A percentile compares a stretch with the other conserved stretches of the same genome.
phyloP scores from a whole-genome alignment of 2,888 invertebrate genomes.

The Aphrophora alni region DNA sequence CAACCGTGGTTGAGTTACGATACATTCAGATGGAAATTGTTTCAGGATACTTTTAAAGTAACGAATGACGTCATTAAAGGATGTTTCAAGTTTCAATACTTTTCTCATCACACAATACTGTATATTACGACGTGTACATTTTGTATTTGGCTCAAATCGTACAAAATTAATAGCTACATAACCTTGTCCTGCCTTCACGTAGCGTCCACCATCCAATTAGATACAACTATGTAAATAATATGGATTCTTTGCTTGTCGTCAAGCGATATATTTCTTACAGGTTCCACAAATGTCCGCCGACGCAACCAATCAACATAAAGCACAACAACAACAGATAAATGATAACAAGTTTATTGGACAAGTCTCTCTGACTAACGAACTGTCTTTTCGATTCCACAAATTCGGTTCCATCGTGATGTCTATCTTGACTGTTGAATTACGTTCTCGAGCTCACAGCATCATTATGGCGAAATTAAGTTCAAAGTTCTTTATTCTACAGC shows the following conservation, averaged over 20 bases:
- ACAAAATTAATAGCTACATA: too few species aligned
- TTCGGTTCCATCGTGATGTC: not conserved
- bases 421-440: not conserved
- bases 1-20: too few species aligned
- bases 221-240: not conserved
- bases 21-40: too few species aligned
- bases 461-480: not conserved
- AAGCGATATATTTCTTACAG: not conserved
- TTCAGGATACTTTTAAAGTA: too few species aligned
- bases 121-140: too few species aligned
- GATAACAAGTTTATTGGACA: slow-evolving; percentile 9
- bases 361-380: not conserved
- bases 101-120: too few species aligned
- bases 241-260: not conserved
- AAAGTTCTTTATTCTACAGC: not conserved
- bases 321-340: slow-evolving; percentile 2
- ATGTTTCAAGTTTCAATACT: too few species aligned
- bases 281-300: not conserved
- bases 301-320: slow-evolving; percentile 9
- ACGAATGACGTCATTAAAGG: too few species aligned
- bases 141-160: too few species aligned
- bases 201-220: not conserved
- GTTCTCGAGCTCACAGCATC: not conserved
- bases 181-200: too few species aligned
- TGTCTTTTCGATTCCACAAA: not conserved